phyloP scores from a whole-genome alignment of 1,140 invertebrate genomes.

The Saccostrea cuccullata region DNA sequence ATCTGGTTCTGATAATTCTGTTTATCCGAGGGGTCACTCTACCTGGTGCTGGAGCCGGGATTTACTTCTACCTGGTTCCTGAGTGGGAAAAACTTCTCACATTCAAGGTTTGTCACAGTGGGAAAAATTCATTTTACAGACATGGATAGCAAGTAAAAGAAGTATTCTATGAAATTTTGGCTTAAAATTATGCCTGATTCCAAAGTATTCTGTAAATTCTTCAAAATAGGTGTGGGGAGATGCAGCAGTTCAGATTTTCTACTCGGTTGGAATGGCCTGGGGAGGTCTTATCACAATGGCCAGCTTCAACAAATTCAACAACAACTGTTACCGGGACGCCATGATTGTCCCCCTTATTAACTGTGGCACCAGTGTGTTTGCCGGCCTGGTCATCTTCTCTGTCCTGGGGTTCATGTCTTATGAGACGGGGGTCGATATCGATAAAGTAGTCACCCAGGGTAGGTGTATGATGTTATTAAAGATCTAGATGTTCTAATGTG shows the following conservation, averaged over 20 bases:
- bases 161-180: no score
- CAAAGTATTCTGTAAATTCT: neutral
- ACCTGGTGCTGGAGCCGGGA: conserved; percentile 87
- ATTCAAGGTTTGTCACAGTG: conserved; percentile 51
- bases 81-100: conserved; percentile 63
- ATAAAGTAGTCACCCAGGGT: conserved; percentile 74
- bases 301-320: conserved; percentile 76
- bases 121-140: neutral
- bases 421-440: conserved; percentile 71
- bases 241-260: conserved; percentile 78
- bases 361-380: conserved; percentile 97
- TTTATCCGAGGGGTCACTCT: conserved; percentile 89
- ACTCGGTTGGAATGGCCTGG: conserved; percentile 77
- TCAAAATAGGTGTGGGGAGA: conserved; percentile 74
- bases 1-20: conserved; percentile 88
- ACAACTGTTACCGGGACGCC: conserved; percentile 85
- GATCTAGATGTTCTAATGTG: no score
- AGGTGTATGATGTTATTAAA: neutral
- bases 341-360: conserved; percentile 96
- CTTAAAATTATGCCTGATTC: no score
- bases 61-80: conserved; percentile 82
- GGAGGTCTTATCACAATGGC: conserved; percentile 78
- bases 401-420: conserved; percentile 87
- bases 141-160: no score
- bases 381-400: conserved; percentile 98